Conservation (phyloP, 2,797 vertebrate species). For the Cetoscarus ocellatus region DNA sequence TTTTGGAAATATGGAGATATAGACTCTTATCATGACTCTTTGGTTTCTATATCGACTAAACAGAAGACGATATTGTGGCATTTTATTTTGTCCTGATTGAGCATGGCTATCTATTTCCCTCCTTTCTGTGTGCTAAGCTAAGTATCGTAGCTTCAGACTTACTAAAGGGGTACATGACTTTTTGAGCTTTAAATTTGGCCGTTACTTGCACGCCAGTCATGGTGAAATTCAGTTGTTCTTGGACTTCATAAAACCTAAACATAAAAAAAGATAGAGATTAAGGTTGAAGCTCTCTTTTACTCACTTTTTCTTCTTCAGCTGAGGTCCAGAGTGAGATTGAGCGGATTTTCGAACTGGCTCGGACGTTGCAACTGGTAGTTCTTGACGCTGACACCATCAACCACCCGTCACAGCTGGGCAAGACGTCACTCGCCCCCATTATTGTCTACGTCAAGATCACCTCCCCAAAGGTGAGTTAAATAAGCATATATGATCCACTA, state of each 20-base stretch:
- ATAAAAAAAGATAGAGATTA: neutral
- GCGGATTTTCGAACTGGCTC: constrained; percentile 97
- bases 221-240: no score
- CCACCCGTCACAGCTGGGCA: constrained; percentile 96
- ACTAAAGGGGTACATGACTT: no score
- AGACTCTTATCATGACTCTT: no score
- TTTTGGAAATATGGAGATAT: no score
- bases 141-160: no score
- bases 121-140: no score
- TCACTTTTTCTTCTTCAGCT: constrained; percentile 79
- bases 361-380: constrained; percentile 96
- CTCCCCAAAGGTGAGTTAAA: constrained; percentile 92
- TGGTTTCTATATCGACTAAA: no score
- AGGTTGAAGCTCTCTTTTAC: neutral
- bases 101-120: no score
- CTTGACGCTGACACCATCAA: constrained; percentile 99
- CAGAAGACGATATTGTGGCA: no score
- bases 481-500: neutral
- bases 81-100: no score
- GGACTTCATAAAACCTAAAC: neutral
- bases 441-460: constrained; percentile 98
- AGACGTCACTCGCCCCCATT: constrained; percentile 97
- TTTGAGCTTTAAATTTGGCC: no score
- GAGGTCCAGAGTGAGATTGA: constrained; percentile 99
- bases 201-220: no score